phyloP scores from a whole-genome alignment of 2,113 vertebrate species.

The Melanotaenia duboulayi region DNA sequence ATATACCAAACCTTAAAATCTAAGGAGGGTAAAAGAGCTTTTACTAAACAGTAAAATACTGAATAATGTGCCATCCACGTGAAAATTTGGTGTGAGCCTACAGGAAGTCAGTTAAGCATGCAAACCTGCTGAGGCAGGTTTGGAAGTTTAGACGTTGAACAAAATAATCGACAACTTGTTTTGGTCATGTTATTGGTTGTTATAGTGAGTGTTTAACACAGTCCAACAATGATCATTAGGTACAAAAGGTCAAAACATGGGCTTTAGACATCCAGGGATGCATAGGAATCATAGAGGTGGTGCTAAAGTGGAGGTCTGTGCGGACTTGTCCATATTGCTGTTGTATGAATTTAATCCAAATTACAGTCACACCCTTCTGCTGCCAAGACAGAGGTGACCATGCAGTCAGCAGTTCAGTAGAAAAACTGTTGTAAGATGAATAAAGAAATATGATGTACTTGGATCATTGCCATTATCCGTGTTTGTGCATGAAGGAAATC shows the following conservation, averaged over 20 bases:
- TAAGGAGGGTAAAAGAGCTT: too few relatives aligned
- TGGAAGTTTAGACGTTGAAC: background rate
- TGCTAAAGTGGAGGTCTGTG: background rate
- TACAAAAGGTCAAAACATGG: background rate
- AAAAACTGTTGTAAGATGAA: background rate
- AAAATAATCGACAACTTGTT: background rate
- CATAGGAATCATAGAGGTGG: background rate
- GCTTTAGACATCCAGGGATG: background rate
- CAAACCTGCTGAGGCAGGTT: background rate
- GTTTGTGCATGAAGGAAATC: accelerated
- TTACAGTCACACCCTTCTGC: background rate
- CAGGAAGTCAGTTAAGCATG: background rate
- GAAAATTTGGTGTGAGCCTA: background rate
- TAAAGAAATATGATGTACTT: background rate
- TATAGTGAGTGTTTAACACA: background rate
- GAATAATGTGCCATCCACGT: background rate
- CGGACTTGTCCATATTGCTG: conserved; percentile 7
- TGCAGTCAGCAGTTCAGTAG: background rate
- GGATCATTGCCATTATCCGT: background rate
- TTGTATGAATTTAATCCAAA: background rate
- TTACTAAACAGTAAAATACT: background rate
- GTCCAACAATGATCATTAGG: background rate
- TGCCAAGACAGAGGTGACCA: background rate
- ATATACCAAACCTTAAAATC: too few relatives aligned
- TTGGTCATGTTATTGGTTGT: background rate